Evolutionary conservation across 1,140 invertebrate genomes (phyloP).

Genomic region (Danaus melanippus): DNA sequence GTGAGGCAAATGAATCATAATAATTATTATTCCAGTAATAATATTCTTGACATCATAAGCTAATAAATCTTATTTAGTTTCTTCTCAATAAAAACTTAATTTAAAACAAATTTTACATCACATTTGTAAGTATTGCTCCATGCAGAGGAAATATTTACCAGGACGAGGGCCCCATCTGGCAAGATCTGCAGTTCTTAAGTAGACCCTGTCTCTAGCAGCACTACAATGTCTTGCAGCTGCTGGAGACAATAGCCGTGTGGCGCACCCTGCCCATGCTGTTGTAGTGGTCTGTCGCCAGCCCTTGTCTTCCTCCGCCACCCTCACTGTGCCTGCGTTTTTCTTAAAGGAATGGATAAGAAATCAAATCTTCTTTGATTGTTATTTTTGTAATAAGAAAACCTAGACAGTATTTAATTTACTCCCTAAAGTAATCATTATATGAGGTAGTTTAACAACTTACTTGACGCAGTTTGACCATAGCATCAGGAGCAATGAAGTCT

Average conservation of each 20-base stretch:
- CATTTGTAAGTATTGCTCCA: too few species aligned
- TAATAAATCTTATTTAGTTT: too few species aligned
- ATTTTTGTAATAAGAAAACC: too few species aligned
- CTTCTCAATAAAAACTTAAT: too few species aligned
- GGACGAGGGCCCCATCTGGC: constrained; percentile 82
- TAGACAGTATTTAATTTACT: too few species aligned
- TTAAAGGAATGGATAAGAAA: constrained; percentile 35
- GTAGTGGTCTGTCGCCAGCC: constrained; percentile 85
- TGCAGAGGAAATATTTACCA: constrained; percentile 67
- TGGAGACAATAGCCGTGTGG: constrained; percentile 80
- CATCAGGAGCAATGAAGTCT: constrained; percentile 95
- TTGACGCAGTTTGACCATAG: constrained; percentile 97
- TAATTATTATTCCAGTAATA: too few species aligned
- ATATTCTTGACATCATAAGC: too few species aligned
- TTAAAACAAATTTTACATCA: too few species aligned
- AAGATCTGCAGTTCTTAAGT: constrained; percentile 84
- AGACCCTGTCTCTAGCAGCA: constrained; percentile 84
- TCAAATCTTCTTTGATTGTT: not conserved
- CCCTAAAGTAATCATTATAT: not conserved
- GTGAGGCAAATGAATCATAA: too few species aligned
- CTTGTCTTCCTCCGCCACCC: constrained; percentile 91
- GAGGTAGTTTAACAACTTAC: constrained; percentile 43
- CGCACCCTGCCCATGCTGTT: constrained; percentile 80
- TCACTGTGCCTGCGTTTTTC: constrained; percentile 87
- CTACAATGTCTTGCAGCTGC: constrained; percentile 82